phyloP scores from a whole-genome alignment of 2,113 vertebrate genomes.

The Coptodon rendalli region DNA sequence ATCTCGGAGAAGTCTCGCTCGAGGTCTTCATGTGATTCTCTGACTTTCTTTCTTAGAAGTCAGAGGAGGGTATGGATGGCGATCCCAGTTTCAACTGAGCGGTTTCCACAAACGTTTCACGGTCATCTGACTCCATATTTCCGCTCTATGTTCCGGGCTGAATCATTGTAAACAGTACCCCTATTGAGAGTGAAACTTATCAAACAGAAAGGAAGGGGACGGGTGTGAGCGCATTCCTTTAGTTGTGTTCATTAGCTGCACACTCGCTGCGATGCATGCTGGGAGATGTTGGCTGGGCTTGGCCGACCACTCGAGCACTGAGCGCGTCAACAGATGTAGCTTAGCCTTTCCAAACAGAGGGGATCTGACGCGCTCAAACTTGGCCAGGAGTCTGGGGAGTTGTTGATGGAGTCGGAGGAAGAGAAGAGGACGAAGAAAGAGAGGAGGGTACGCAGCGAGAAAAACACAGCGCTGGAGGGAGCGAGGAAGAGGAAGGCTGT shows the following conservation, averaged over 20 bases:
- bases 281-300: slow-evolving; percentile 46
- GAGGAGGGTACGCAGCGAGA: neutral
- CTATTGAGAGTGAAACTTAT: slow-evolving; percentile 53
- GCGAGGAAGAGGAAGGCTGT: neutral
- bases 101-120: slow-evolving; percentile 31
- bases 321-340: slow-evolving; percentile 52
- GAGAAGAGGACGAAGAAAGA: neutral
- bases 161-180: slow-evolving; percentile 43
- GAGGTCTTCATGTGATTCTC: slow-evolving; percentile 14
- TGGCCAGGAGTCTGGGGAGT: slow-evolving; percentile 55
- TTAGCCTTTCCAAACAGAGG: slow-evolving; percentile 49
- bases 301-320: slow-evolving; percentile 45
- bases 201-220: slow-evolving; percentile 36
- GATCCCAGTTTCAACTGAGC: slow-evolving; percentile 13
- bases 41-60: neutral
- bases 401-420: slow-evolving; percentile 32
- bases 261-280: slow-evolving; percentile 58
- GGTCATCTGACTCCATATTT: slow-evolving; percentile 43
- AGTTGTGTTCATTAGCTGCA: slow-evolving; percentile 58
- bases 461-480: neutral
- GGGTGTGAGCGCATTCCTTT: slow-evolving; percentile 28
- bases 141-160: slow-evolving; percentile 26
- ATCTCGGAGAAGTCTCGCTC: neutral
- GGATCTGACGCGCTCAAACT: slow-evolving; percentile 46
- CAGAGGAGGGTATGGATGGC: neutral